Evolutionary conservation across 2,797 vertebrate species (phyloP).

Genomic region (Cirrhinus molitorella): DNA sequence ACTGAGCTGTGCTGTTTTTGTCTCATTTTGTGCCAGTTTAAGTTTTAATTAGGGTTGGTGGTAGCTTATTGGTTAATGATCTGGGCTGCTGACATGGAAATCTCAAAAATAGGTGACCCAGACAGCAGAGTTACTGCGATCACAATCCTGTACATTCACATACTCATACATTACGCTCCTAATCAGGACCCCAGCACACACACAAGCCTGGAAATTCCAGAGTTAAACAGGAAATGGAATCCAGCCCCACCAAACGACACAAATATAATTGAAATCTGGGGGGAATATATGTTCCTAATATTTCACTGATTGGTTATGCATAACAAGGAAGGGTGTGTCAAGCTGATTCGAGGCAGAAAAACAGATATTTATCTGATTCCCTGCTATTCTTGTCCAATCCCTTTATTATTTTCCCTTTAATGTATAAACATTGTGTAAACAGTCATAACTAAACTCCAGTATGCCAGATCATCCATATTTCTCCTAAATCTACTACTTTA

Average conservation of each 20-base stretch:
- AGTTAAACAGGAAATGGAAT: slow-evolving; percentile 42
- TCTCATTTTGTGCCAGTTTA: slow-evolving; percentile 32
- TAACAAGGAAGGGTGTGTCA: not conserved
- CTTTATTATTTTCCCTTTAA: not conserved
- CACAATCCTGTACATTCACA: not conserved
- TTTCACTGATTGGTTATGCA: slow-evolving; percentile 3
- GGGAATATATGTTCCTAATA: slow-evolving; percentile 11
- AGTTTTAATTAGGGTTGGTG: slow-evolving; percentile 25
- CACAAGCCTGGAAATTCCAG: slow-evolving; percentile 3
- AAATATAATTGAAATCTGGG: not conserved
- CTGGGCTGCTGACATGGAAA: slow-evolving; percentile 25
- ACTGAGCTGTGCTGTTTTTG: not conserved
- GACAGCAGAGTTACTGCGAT: not conserved
- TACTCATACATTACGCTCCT: not conserved
- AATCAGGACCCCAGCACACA: not conserved
- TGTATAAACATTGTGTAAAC: not conserved
- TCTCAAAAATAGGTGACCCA: slow-evolving; percentile 39
- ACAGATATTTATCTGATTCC: not conserved
- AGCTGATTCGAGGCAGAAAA: not conserved
- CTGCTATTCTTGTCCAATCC: not conserved
- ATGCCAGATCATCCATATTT: not conserved
- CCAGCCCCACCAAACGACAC: slow-evolving; percentile 3
- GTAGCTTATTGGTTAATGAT: slow-evolving; percentile 20
- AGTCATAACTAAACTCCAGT: not conserved
- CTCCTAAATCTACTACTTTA: not conserved